A percentile compares a stretch with the other conserved stretches of the same genome.
Evolutionary conservation across 1,140 invertebrate species (phyloP).

Genomic region (Tigriopus japonicus): DNA sequence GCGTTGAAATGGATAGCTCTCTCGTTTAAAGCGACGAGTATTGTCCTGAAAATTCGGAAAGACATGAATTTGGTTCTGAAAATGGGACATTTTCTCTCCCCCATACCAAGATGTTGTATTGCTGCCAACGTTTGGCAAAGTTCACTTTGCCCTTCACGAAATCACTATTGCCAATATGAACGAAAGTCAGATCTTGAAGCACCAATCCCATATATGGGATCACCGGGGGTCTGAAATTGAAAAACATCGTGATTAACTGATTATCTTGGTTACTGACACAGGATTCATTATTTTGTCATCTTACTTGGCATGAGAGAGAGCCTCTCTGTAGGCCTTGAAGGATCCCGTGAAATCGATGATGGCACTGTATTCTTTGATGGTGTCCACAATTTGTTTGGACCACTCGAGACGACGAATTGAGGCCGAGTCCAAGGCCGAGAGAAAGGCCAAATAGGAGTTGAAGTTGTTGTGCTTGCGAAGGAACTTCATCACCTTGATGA

Average conservation of each 20-base stretch:
- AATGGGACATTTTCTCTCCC: too few relatives aligned
- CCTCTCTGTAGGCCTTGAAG: slow-evolving; percentile 82
- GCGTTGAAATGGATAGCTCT: slow-evolving; percentile 62
- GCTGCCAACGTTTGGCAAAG: slow-evolving; percentile 94
- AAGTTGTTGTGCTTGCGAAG: slow-evolving; percentile 94
- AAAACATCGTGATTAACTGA: neutral
- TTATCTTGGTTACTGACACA: neutral
- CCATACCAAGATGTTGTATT: slow-evolving; percentile 72
- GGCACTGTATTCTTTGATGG: slow-evolving; percentile 76
- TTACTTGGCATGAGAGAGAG: slow-evolving; percentile 31
- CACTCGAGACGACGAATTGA: slow-evolving; percentile 85
- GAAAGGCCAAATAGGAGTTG: slow-evolving; percentile 87
- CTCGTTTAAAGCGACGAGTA: neutral
- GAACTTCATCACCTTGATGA: slow-evolving; percentile 97
- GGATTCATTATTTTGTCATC: too few relatives aligned
- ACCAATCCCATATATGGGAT: slow-evolving; percentile 96
- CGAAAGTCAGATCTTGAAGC: slow-evolving; percentile 94
- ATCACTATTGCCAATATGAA: slow-evolving; percentile 90
- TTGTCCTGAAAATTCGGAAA: slow-evolving; percentile 28
- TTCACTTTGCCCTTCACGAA: slow-evolving; percentile 69
- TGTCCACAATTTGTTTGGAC: slow-evolving; percentile 74
- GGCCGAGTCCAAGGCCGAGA: slow-evolving; percentile 90
- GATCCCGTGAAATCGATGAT: slow-evolving; percentile 90
- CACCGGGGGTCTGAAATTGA: slow-evolving; percentile 55
- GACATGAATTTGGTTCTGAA: slow-evolving; percentile 5